Percentiles rank a stretch among this genome's conserved stretches.
phyloP scores from a whole-genome alignment of 1,140 invertebrate genomes.

The Neelides sp. region DNA sequence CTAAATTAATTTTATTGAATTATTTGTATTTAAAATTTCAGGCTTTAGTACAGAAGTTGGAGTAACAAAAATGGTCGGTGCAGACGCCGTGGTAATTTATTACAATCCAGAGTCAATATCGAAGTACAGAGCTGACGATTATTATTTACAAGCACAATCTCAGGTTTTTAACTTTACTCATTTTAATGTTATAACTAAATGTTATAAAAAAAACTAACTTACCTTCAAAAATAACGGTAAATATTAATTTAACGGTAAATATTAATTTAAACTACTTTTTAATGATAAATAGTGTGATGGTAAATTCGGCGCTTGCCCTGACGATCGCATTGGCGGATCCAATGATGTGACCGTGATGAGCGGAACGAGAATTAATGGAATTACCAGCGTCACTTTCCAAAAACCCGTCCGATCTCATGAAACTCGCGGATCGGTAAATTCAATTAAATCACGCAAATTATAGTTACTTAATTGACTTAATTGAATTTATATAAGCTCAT shows the following conservation, averaged over 20 bases:
- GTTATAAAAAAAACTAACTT: not conserved
- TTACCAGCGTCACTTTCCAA: conserved; percentile 66
- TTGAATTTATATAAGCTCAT: conserved; percentile 6
- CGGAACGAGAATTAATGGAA: conserved; percentile 59
- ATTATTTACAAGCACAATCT: conserved; percentile 66
- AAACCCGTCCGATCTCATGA: conserved; percentile 63
- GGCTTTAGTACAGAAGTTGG: conserved; percentile 28
- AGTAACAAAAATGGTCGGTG: conserved; percentile 48
- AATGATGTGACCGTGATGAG: conserved; percentile 63
- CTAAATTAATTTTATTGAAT: not conserved
- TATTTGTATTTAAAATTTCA: conserved; percentile 2
- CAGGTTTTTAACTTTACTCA: conserved; percentile 41
- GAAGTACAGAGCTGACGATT: conserved; percentile 65
- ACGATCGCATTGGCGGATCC: conserved; percentile 61
- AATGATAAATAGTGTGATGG: conserved; percentile 39
- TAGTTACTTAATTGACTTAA: not conserved
- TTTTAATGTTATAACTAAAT: conserved; percentile 1
- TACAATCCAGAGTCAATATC: conserved; percentile 44
- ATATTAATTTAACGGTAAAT: not conserved
- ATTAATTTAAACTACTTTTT: not conserved
- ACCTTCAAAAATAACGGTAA: not conserved
- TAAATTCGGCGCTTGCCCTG: conserved; percentile 68
- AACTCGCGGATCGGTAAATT: conserved; percentile 38
- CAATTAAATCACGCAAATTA: not conserved
- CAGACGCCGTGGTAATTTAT: conserved; percentile 70